phyloP scores from a whole-genome alignment of 1,140 invertebrate species.

The Macrobrachium nipponense region DNA sequence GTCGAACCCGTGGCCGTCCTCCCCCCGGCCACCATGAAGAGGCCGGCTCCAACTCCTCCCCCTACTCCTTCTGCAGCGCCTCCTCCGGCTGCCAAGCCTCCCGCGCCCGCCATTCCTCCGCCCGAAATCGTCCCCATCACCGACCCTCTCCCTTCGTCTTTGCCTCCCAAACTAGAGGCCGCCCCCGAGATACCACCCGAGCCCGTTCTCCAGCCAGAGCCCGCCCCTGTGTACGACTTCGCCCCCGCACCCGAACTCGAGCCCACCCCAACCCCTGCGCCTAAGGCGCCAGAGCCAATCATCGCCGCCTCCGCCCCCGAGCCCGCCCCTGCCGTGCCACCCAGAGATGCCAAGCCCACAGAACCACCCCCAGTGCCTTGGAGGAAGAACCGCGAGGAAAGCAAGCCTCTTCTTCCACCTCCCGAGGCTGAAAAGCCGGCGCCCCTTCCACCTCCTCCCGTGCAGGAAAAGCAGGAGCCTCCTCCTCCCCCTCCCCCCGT shows the following conservation, averaged over 20 bases:
- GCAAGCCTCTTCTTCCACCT: slow-evolving; percentile 33
- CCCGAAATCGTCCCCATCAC: slow-evolving; percentile 11
- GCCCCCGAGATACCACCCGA: slow-evolving; percentile 21
- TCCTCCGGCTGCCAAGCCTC: slow-evolving; percentile 41
- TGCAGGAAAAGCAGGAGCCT: not conserved
- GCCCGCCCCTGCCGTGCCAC: slow-evolving; percentile 56
- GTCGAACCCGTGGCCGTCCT: slow-evolving; percentile 59
- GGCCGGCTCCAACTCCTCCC: not conserved
- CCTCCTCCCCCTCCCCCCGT: no score
- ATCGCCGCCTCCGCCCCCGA: slow-evolving; percentile 29
- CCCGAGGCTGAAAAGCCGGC: slow-evolving; percentile 30
- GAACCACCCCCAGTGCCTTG: slow-evolving; percentile 57
- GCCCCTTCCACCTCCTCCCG: not conserved
- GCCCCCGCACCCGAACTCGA: slow-evolving; percentile 49
- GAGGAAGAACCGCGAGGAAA: slow-evolving; percentile 48
- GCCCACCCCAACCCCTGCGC: slow-evolving; percentile 42
- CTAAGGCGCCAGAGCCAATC: slow-evolving; percentile 53
- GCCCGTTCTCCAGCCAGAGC: slow-evolving; percentile 46
- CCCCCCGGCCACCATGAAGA: slow-evolving; percentile 60
- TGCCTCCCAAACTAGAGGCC: slow-evolving; percentile 44
- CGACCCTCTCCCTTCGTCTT: slow-evolving; percentile 9
- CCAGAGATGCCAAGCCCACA: slow-evolving; percentile 53
- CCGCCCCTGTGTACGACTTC: slow-evolving; percentile 49
- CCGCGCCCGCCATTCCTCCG: slow-evolving; percentile 18
- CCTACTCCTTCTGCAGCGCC: slow-evolving; percentile 14